Base-by-base conservation (phyloP, 2,113 vertebrate genomes). In the Pampusana beccarii region DNA sequence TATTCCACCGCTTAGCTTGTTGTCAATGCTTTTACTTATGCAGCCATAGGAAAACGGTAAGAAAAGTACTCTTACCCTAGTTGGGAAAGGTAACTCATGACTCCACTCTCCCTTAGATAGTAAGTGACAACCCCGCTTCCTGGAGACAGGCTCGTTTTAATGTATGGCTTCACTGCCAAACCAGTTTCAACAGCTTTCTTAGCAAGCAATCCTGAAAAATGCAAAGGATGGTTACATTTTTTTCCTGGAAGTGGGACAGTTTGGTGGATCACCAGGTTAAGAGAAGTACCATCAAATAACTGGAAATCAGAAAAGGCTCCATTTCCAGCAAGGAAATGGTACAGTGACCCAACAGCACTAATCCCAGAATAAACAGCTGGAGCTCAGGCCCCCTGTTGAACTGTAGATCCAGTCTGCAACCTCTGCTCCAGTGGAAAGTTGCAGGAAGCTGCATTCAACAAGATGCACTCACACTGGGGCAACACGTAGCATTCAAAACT, bases 111-210 rank as follows among this genome's bases (percentile, higher is more conserved):
- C 72, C 98, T 98, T 21, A 99, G 98, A 95, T 99, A 99, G 93
- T 99, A 99, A 33, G 99, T 99, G 92, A 99, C 99, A n/a, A 99
- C 99, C 3, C 99, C 99, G 0, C 99, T 99, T 91, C 99, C 99
- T 1, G 99, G 99, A 2, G 99, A 99, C 94, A 99, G 97, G 95
- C 99, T 99, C 26, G 99, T 99, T 98, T 99, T 99, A 85, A 99
- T 98, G 94, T 99, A 99, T 1, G 99, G 99, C 95, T 99, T 99
- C 97, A 99, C 99, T 2, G 91, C 98, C 90, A 99, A 96, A 33
- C 99, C 99, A 18, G 97, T 97, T 67, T 99, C 97, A 23, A 99
- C 97, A 8, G 99, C 99, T 92, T 99, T 99, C 95, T 99, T 99
- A 5, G 99, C 99, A 60, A 99, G 98, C 79, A 99, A 91, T 10